Percentiles rank a stretch among this genome's conserved stretches.
phyloP scores from a whole-genome alignment of 2,797 vertebrate species.

The Eulemur coronatus region DNA sequence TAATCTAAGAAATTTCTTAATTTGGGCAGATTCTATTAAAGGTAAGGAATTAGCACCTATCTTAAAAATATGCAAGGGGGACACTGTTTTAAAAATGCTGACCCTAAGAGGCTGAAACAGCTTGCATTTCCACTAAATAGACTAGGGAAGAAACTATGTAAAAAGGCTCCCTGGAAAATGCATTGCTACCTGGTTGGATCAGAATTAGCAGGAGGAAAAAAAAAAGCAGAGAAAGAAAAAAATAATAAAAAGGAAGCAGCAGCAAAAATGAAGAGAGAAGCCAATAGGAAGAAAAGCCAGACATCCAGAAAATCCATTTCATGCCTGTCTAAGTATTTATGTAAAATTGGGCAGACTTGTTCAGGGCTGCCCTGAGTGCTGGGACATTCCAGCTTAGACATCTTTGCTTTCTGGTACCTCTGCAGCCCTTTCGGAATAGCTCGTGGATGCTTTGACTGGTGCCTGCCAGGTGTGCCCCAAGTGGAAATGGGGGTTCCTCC shows the following conservation, averaged over 20 bases:
- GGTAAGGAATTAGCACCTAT: slow-evolving; percentile 11
- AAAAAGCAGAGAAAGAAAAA: not conserved
- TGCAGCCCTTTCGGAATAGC: not conserved
- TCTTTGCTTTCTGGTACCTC: slow-evolving; percentile 5
- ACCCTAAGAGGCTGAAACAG: not conserved
- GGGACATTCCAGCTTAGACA: not conserved
- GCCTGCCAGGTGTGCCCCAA: not conserved
- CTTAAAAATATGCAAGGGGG: slow-evolving; percentile 2
- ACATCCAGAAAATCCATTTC: slow-evolving; percentile 68
- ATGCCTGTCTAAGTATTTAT: slow-evolving; percentile 65
- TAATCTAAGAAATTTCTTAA: slow-evolving; percentile 9
- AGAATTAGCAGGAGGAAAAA: not conserved
- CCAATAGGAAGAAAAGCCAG: slow-evolving; percentile 62
- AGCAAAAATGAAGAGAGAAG: slow-evolving; percentile 64
- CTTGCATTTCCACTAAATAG: slow-evolving; percentile 15
- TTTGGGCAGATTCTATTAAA: slow-evolving; percentile 34
- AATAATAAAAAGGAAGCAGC: slow-evolving; percentile 29
- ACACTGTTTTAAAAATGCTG: not conserved
- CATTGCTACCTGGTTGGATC: slow-evolving; percentile 55
- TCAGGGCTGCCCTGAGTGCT: not conserved
- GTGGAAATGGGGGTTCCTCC: not conserved
- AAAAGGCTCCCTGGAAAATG: slow-evolving; percentile 63
- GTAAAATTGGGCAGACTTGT: slow-evolving; percentile 33
- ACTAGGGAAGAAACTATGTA: not conserved
- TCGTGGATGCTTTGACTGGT: not conserved